Evolutionary conservation across 92 coral and sea anemone genomes (phyloP), one percentile per base, ranked within the genome.

Genomic region (Siderastrea radians): DNA sequence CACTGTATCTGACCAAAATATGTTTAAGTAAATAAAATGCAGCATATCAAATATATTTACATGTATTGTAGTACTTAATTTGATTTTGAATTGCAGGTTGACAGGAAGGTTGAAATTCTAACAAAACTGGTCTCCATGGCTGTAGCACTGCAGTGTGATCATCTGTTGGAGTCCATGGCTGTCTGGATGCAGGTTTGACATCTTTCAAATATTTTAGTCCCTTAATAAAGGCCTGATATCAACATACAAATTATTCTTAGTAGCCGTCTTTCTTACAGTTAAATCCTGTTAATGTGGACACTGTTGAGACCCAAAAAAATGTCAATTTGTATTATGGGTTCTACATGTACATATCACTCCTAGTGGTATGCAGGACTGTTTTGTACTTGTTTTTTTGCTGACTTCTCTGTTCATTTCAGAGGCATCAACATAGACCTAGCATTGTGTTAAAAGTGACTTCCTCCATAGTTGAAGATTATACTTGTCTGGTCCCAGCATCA

Each of bases 81-180:
- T 26, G 49, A 16, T 52, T 63, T 69, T 63, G 19, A 65, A 6
- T 16, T 80, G 49, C 61, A 90, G 93, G 86, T 90, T 86, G 93
- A 84, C 55, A 91, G 92, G 85, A 92, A 92, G 45, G 89, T 94
- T 69, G 96, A 94, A 64, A 89, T 95, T 83, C 90, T 97, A 2
- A 93, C 95, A 49, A 97, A 95, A 74, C 94, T 97, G 43, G 94
- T 95, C 48, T 97, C 99, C 7, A 97, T 97, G 99, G 98, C 98
- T 44, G 95, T 97, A 66, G 99, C 99, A 57, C 81, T 97, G 53
- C 90, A 91, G 58, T 94, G 96, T 75, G 79, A 93, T 16, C 78
- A 93, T 74, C 79, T 97, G 48, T 55, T 97, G 82, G 99, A 97
- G 65, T 95, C 97, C 63, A 94, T 94, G 85, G 99, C 98, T 9